Base-by-base conservation (phyloP, 2,113 vertebrate species). In the Microcebus tavaratra region DNA sequence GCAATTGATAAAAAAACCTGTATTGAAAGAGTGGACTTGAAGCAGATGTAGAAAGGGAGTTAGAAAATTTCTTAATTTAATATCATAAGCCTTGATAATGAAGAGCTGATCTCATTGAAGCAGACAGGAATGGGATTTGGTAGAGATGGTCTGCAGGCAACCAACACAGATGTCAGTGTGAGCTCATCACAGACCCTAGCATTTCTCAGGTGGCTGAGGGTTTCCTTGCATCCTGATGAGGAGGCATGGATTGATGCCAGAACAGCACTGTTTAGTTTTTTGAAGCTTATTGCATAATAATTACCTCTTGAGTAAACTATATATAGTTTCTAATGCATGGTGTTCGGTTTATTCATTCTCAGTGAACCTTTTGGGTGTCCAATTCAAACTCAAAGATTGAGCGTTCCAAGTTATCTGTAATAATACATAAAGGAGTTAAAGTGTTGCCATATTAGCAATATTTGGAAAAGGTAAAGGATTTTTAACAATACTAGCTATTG, bases 31-130 rank as follows among this genome's bases (percentile, higher is more conserved):
- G 21, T 78, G 8, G n/a, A 57, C 39, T 81, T 84, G 65, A 55
- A 94, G 31, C 82, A 85, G 72, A 72, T 31, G 7, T 5, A 55
- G 61, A 93, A 81, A 45, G 50, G 65, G 36, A 82, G 27, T 57
- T 61, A 76, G 82, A 73, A 11, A 78, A 57, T 90, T 90, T 89
- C n/a, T 86, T 97, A 31, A 50, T 75, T 94, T 95, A 42, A 9
- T 80, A 48, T 63, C 63, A 75, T 73, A 93, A 79, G 65, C 27
- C 34, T 68, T 48, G 87, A 59, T 36, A 57, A 87, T 29, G 86
- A 27, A 57, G 50, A 59, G 75, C 25, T n/a, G 42, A 59, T 79
- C 45, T 36, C 63, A 25, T 48, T 73, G 55, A 90, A 90, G 63
- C 0, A 48, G 50, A 48, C 13, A 39, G 29, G 78, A 53, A 14